Base-by-base conservation (phyloP, 2,113 vertebrate species). In the Ceyx cyanopectus region DNA sequence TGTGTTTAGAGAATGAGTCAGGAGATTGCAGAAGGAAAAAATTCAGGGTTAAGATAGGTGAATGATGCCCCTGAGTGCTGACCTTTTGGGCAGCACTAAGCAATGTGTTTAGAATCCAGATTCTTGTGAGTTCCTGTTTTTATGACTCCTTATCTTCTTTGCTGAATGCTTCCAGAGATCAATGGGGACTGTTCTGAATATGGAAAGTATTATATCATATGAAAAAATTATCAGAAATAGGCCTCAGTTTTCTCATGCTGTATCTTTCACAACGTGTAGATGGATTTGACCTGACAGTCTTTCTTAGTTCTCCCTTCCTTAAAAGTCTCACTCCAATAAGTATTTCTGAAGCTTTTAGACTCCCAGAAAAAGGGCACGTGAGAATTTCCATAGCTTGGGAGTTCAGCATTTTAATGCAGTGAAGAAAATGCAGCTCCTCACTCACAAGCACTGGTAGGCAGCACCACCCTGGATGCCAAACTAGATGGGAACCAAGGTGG, bases 1-100 rank as follows among this genome's bases (percentile, higher is more conserved):
- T 94, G 22, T 76, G 24, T 89, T 92, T 77, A 62, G 63, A 62
- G 70, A 46, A 79, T 94, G 78, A 95, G 79, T 95, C 90, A 91
- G 85, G 41, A 87, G 85, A 73, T 32, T 85, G 89, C 85, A 91
- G 75, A 85, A 89, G 81, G 92, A 80, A 89, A 62, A 82, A 66
- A 13, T 18, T 80, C 63, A 43, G 81, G 27, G 72, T 89, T 88
- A 82, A 58, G 58, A n/a, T 62, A 43, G 46, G 67, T 89, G 87
- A 92, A 58, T 69, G 85, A 62, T 89, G 75, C 70, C 85, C 70
- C 62, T 30, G 78, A 96, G 79, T 60, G 17, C 53, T 93, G 84
- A 69, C 58, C 87, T 92, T 57, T 62, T 79, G 45, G 87, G 41
- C 72, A 69, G 60, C 43, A 60, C 51, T 67, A 66, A 48, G 57